Evolutionary conservation across 1,140 invertebrate genomes (phyloP).

Genomic region (Thalassaphorura encarpata): DNA sequence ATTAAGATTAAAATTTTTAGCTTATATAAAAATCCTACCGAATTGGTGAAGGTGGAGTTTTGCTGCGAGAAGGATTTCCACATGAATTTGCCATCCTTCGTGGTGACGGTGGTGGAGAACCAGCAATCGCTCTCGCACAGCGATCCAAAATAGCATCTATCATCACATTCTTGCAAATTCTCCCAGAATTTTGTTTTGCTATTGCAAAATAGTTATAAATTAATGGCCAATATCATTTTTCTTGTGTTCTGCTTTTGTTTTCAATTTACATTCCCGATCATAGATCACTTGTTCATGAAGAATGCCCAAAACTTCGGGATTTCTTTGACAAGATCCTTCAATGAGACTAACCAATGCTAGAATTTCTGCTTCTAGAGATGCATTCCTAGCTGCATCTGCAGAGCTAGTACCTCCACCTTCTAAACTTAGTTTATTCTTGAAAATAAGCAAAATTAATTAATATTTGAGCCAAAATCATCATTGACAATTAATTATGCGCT

Average conservation of each 20-base stretch:
- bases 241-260: too few relatives aligned
- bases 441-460: background rate
- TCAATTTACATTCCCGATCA: too few relatives aligned
- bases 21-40: too few relatives aligned
- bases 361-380: constrained; percentile 16
- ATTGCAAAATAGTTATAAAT: too few relatives aligned
- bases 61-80: too few relatives aligned
- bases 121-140: background rate
- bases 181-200: background rate
- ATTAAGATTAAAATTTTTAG: too few relatives aligned
- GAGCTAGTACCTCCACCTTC: background rate
- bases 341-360: constrained; percentile 8
- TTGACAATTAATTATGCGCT: background rate
- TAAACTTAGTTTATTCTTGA: background rate
- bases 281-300: too few relatives aligned
- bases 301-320: too few relatives aligned
- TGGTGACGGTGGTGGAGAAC: background rate
- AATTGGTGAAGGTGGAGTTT: too few relatives aligned
- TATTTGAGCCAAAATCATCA: background rate
- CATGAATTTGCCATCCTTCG: too few relatives aligned
- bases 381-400: background rate
- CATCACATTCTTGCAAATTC: background rate
- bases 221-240: too few relatives aligned
- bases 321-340: too few relatives aligned
- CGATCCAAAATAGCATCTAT: constrained; percentile 5